These are phyloP conservation scores for Plecturocebus donacophilus DNA, from an alignment of 2,113 vertebrate species.

Conservation along the genomic window DNA sequence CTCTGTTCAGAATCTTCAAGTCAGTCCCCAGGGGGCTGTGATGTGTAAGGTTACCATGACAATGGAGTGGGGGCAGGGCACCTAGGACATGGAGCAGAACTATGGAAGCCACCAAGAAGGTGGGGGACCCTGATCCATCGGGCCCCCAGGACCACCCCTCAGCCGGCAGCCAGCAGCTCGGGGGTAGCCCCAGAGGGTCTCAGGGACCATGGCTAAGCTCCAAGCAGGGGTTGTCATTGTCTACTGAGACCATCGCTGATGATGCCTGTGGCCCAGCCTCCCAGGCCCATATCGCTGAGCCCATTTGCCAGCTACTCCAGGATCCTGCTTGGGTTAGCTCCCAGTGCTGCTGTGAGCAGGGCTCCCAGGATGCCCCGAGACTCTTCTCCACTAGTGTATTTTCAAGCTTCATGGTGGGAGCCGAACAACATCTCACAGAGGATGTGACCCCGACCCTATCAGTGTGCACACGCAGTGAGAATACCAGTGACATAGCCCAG, in stretches of 20 bases:
- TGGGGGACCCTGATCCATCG: constrained; percentile 57
- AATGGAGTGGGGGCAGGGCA: constrained; percentile 54
- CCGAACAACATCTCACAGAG: constrained; percentile 35
- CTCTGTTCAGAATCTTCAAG: constrained; percentile 56
- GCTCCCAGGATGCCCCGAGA: neutral
- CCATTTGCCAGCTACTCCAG: neutral
- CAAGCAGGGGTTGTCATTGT: constrained; percentile 44
- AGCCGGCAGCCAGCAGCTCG: constrained; percentile 17
- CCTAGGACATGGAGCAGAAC: constrained; percentile 65
- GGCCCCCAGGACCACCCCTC: constrained; percentile 46
- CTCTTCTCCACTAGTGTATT: neutral
- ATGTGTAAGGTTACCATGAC: constrained; percentile 7
- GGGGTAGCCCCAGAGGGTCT: neutral
- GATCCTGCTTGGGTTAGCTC: neutral
- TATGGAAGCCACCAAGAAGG: constrained; percentile 75
- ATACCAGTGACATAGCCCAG: neutral
- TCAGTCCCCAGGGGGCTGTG: neutral
- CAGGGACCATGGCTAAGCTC: constrained; percentile 50
- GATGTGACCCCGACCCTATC: constrained; percentile 1
- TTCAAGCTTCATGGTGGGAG: neutral
- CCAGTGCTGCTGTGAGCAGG: neutral
- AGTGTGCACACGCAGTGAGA: neutral
- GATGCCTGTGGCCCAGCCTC: neutral
- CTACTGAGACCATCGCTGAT: neutral
- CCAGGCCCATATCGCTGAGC: neutral